Evolutionary conservation across 2,888 invertebrate species (phyloP).

Genomic region (Orthosia incerta): DNA sequence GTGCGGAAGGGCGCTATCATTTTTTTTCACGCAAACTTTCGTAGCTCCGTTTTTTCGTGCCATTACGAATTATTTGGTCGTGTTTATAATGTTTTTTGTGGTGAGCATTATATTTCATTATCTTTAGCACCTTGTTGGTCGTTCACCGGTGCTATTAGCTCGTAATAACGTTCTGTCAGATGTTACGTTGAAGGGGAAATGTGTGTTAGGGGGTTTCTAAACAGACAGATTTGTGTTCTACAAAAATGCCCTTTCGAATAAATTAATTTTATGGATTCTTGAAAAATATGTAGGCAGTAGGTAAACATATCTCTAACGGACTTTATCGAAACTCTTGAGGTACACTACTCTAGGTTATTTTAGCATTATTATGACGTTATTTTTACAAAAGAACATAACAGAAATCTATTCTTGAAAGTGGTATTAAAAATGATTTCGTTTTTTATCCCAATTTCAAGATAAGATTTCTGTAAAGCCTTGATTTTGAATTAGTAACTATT

Average conservation of each 20-base stretch:
- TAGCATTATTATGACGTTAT: background rate
- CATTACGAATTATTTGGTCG: conserved; percentile 86
- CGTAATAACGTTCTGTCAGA: conserved; percentile 64
- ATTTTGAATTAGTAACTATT: background rate
- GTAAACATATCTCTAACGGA: background rate
- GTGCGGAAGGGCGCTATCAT: conserved; percentile 84
- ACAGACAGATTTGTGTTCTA: conserved; percentile 42
- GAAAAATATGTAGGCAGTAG: background rate
- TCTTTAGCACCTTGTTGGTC: conserved; percentile 87
- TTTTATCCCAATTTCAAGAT: too few relatives aligned
- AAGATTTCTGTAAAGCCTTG: background rate
- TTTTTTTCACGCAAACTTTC: conserved; percentile 79
- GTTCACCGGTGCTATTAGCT: conserved; percentile 64
- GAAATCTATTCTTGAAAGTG: background rate
- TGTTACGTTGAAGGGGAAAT: conserved; percentile 58
- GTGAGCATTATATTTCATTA: conserved; percentile 86
- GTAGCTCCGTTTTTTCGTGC: conserved; percentile 83
- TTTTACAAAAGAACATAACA: background rate
- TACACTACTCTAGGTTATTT: too few relatives aligned
- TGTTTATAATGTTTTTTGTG: conserved; percentile 80
- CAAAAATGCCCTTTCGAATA: conserved; percentile 16
- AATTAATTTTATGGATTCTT: background rate
- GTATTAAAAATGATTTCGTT: too few relatives aligned
- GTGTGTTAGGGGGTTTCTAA: conserved; percentile 42
- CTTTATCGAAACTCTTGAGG: background rate